Evolutionary conservation across 2,797 vertebrate species (phyloP).

Genomic region (Lemur catta): DNA sequence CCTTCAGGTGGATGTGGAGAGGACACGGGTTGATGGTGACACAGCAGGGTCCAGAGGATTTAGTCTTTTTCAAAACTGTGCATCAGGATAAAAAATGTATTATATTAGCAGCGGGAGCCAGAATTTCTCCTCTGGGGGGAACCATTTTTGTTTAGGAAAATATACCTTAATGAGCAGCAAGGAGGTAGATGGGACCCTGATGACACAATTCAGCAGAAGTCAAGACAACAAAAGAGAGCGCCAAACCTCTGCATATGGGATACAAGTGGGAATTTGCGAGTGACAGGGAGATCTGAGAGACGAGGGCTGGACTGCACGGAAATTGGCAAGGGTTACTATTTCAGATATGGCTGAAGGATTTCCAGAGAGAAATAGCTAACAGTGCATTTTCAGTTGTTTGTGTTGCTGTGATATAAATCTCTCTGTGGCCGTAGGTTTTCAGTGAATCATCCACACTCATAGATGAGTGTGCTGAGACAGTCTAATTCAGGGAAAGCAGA

Average conservation of each 20-base stretch:
- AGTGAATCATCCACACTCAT: not conserved
- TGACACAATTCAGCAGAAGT: not conserved
- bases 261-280: not conserved
- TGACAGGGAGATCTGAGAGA: not conserved
- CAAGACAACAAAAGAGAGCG: fast-evolving
- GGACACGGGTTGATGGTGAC: not conserved
- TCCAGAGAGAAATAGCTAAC: not conserved
- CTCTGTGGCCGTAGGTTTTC: not conserved
- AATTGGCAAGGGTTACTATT: fast-evolving
- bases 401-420: not conserved
- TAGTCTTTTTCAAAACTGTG: not conserved
- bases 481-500: not conserved
- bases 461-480: not conserved
- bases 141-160: not conserved
- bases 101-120: not conserved
- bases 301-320: not conserved
- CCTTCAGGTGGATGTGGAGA: not conserved
- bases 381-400: not conserved
- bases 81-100: not conserved
- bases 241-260: fast-evolving
- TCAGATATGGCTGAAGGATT: not conserved
- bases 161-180: not conserved
- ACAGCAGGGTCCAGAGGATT: not conserved
- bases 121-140: not conserved
- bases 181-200: not conserved